Conservation (phyloP, 2,113 vertebrate species). For the Rhinolophus ferrumequinum region DNA sequence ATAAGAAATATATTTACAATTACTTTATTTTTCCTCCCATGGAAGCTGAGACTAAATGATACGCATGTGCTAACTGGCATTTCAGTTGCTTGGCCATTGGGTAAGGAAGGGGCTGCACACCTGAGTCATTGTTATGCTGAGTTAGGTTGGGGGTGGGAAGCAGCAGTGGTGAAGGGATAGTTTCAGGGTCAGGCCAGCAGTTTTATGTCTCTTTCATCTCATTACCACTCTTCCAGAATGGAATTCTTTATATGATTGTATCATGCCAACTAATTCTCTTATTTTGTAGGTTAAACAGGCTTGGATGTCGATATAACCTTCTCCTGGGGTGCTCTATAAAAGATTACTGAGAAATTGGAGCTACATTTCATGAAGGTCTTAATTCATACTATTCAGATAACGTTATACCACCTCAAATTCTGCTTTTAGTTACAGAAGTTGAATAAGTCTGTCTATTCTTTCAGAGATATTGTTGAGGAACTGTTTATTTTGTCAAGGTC, state of each 20-base stretch:
- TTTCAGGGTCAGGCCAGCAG: not conserved
- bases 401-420: not conserved
- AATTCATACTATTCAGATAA: not conserved
- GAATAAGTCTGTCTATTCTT: not conserved
- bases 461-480: not conserved
- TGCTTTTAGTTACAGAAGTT: not conserved
- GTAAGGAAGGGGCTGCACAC: not conserved
- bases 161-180: too few species aligned
- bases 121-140: not conserved
- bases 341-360: not conserved
- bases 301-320: not conserved
- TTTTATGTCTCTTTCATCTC: not conserved
- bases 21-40: not conserved
- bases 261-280: not conserved
- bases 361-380: slow-evolving; percentile 32
- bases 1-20: not conserved
- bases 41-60: not conserved
- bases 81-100: not conserved
- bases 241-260: slow-evolving; percentile 4
- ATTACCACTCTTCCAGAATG: not conserved
- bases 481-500: slow-evolving; percentile 39
- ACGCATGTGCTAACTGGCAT: rapidly evolving
- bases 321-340: not conserved
- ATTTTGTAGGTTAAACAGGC: not conserved
- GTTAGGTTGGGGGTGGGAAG: not conserved